Conservation (phyloP, 1,140 invertebrate species). For the Harpegnathos saltator region DNA sequence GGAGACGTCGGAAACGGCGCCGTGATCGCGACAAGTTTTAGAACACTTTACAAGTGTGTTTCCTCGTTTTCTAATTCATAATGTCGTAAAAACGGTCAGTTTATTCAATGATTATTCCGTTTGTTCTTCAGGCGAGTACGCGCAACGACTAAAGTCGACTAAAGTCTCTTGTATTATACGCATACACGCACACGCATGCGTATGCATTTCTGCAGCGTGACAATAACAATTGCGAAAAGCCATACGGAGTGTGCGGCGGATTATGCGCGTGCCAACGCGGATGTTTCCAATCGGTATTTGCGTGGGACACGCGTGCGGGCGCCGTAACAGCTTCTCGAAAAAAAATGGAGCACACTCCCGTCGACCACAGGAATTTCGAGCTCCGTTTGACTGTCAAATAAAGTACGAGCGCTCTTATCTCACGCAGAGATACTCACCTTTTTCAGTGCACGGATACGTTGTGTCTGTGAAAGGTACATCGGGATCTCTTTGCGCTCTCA, state of each 20-base stretch:
- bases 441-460: not conserved
- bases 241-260: not conserved
- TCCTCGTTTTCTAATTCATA: too few relatives aligned
- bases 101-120: too few relatives aligned
- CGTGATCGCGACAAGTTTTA: too few relatives aligned
- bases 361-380: not conserved
- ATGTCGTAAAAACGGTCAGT: too few relatives aligned
- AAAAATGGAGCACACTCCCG: not conserved
- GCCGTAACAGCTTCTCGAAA: not conserved
- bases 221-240: not conserved
- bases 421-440: not conserved
- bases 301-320: too few relatives aligned
- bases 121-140: not conserved
- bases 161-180: not conserved
- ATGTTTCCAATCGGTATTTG: not conserved
- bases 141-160: not conserved
- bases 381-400: not conserved
- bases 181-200: not conserved
- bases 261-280: not conserved
- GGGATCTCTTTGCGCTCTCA: too few relatives aligned
- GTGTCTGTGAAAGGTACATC: not conserved
- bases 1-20: not conserved
- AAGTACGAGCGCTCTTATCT: not conserved
- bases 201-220: not conserved
- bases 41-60: too few relatives aligned